Conservation (phyloP, 2,888 invertebrate species). For the Scaptomyza parva region DNA sequence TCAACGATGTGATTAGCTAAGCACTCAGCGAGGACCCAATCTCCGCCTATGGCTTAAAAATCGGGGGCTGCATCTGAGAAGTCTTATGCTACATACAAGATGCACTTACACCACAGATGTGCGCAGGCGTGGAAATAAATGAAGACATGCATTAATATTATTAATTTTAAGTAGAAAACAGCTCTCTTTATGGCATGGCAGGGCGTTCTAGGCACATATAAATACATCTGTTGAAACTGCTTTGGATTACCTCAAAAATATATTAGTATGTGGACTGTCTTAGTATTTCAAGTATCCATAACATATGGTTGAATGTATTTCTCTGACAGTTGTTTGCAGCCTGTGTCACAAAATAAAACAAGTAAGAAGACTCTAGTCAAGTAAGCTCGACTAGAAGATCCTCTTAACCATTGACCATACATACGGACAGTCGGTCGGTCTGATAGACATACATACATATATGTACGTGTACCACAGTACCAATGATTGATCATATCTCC, state of each 20-base stretch:
- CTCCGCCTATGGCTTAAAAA: constrained; percentile 5
- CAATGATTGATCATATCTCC: too few species aligned
- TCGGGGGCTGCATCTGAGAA: constrained; percentile 4
- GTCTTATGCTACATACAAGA: constrained; percentile 51
- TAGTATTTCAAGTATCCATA: constrained; percentile 31
- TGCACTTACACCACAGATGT: constrained; percentile 49
- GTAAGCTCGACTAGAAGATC: too few species aligned
- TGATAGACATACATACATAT: too few species aligned
- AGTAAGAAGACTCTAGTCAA: too few species aligned
- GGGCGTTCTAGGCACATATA: constrained; percentile 63
- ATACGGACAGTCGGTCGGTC: too few species aligned
- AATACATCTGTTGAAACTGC: constrained; percentile 52
- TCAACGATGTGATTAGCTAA: constrained; percentile 72
- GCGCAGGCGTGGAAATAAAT: constrained; percentile 68
- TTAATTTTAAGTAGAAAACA: constrained; percentile 49
- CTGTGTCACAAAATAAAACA: constrained; percentile 41
- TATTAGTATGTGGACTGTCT: constrained; percentile 51
- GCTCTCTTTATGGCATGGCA: constrained; percentile 27
- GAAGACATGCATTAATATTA: constrained; percentile 62
- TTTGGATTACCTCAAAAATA: constrained; percentile 53
- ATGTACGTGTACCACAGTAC: too few species aligned
- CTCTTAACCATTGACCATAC: too few species aligned
- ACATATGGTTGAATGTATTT: constrained; percentile 33
- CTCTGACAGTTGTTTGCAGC: constrained; percentile 59
- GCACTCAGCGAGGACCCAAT: constrained; percentile 50